phyloP scores from a whole-genome alignment of 2,888 invertebrate species.

The Meganola albula region DNA sequence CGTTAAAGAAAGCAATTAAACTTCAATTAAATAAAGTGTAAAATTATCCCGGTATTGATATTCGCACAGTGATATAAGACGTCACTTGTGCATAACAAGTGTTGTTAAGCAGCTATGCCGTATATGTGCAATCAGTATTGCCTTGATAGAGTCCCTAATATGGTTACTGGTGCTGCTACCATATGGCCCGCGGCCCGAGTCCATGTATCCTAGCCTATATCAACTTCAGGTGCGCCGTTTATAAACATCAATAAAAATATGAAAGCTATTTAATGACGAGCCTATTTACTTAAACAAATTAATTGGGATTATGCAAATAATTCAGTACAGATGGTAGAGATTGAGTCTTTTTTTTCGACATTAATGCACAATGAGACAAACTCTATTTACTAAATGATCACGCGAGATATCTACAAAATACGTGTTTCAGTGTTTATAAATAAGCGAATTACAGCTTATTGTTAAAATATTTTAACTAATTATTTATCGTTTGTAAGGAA shows the following conservation, averaged over 20 bases:
- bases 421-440: conserved; percentile 39
- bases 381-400: conserved; percentile 34
- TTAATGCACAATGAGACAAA: too few species aligned
- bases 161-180: conserved; percentile 60
- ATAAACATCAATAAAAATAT: too few species aligned
- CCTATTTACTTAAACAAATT: too few species aligned
- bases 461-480: conserved; percentile 38
- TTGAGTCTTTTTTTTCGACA: too few species aligned
- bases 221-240: conserved; percentile 42
- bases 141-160: conserved; percentile 73
- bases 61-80: conserved; percentile 48
- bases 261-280: too few species aligned
- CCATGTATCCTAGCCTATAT: conserved; percentile 55
- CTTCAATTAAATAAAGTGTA: too few species aligned
- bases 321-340: too few species aligned
- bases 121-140: conserved; percentile 77
- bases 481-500: too few species aligned
- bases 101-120: conserved; percentile 70
- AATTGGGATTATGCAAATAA: too few species aligned
- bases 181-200: conserved; percentile 68
- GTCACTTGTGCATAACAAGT: conserved; percentile 43
- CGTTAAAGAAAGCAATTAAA: conserved; percentile 10
- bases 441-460: conserved; percentile 34
- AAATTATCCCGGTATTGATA: conserved; percentile 33
- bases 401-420: conserved; percentile 34